Base-by-base conservation (phyloP, 2,888 invertebrate species). In the Meliscaeva auricollis region DNA sequence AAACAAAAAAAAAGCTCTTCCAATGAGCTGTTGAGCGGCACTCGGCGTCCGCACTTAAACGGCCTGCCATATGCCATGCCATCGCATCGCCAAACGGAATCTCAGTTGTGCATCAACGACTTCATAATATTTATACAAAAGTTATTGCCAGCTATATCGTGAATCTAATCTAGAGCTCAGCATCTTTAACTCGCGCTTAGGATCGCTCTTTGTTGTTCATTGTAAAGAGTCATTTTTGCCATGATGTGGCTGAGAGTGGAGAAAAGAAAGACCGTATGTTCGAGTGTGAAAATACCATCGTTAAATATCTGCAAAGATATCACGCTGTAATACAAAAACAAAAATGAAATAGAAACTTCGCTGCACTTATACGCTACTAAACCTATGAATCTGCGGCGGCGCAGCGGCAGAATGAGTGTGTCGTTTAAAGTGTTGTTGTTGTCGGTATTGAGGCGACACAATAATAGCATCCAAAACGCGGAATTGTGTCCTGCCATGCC, bases 41-140 rank as follows among this genome's bases (percentile, higher is more conserved):
- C 9, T n/a, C 20, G 15, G 64, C 70, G 58, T 80, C 60, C n/a
- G n/a, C 54, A 68, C 75, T 72, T 76, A 74, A 32, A 58, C 38
- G 48, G 35, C 38, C 75, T 68, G 69, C 73, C 72, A 73, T 83
- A 72, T 62, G 15, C 44, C 7, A 35, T 35, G 32, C 58, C 38
- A 35, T 20, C 3, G 11, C 15, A 9, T 17, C 11, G n/a, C 64
- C 68, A 72, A 35, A 26, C 15, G 60, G 80, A 81, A 81, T 80
- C 75, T 81, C 68, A 62, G 72, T 54, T 80, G 85, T 69, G 85
- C 85, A 85, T 85, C 80, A 77, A 85, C 76, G 85, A 74, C 85
- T 85, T 80, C 85, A 80, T 80, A 85, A 85, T 76, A 85, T 85
- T 80, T 85, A 38, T 58, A 85, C 76, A 72, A 85, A 80, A 85